Base-by-base conservation (phyloP, 2,888 invertebrate species). In the Prosapia bicincta region DNA sequence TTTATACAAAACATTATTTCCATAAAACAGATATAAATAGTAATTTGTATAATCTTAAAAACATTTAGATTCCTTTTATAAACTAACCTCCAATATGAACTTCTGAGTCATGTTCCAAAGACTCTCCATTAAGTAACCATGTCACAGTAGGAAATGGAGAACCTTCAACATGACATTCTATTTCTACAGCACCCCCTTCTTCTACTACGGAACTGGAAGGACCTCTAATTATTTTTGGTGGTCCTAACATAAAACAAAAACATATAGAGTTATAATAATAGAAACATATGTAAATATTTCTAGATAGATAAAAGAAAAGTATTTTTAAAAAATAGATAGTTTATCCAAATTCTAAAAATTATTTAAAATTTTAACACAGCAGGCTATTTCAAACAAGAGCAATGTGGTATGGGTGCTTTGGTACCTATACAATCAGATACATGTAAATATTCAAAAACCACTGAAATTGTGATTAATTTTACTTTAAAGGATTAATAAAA, bases 91-190 rank as follows among this genome's bases (percentile, higher is more conserved):
- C 80, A 6, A 87, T 84, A 78, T 85, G 84, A 23, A 89, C 86
- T 74, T 86, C 84, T 24, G 86, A 84, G 81, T 90, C 90, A 78
- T 86, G 88, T 71, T 86, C 85, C 43, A 96, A 87, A 2, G 90
- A 88, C 79, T 91, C 90, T 0, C 95, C 94, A 83, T 97, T 96
- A 73, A 96, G 89, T 76, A 96, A 86, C 97, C 97, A 97, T 79
- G 91, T 90, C 38, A 95, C 88, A 3, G 86, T 86, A 0, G 97
- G 96, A 65, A 89, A 86, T 0, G 96, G 96, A 69, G 90, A 89
- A 0, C 96, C 96, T 9, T 86, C 87, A 0, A 91, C 90, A 83
- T 13, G 86, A 86, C 85, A 91, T 85, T 86, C 85, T 72, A 90
- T 81, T 71, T 84, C 83, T 1, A 88, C 83, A 32, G 85, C 86